Evolutionary conservation across 2,113 vertebrate species (phyloP).

Genomic region (Tachuris rubrigastra): DNA sequence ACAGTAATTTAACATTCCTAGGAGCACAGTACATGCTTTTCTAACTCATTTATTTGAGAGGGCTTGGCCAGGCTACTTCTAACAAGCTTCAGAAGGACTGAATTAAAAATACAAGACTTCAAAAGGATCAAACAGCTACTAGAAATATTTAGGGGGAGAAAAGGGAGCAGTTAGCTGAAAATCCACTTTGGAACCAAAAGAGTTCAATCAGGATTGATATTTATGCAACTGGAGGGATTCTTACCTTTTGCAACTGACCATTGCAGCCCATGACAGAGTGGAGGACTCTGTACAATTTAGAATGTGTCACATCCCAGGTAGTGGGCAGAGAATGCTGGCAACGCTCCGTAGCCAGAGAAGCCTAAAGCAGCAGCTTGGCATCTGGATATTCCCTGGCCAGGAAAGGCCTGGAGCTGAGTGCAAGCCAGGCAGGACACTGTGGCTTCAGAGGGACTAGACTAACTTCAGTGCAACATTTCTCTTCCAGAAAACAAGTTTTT

Average conservation of each 20-base stretch:
- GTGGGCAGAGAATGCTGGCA: not conserved
- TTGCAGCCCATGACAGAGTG: not conserved
- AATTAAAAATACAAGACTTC: not conserved
- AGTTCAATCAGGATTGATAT: not conserved
- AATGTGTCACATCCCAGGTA: too few species aligned
- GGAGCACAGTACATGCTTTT: constrained; percentile 34
- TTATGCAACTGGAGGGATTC: not conserved
- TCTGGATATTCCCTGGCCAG: not conserved
- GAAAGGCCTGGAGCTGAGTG: not conserved
- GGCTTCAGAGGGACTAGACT: not conserved
- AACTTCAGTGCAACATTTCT: not conserved
- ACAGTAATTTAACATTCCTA: constrained; percentile 10
- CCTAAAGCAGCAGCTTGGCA: not conserved
- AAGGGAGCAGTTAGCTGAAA: not conserved
- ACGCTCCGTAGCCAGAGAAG: not conserved
- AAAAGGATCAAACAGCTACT: not conserved
- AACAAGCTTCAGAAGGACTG: not conserved
- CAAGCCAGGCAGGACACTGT: not conserved
- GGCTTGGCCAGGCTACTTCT: not conserved
- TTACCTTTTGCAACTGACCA: not conserved
- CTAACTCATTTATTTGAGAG: constrained; percentile 32
- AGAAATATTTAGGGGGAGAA: not conserved
- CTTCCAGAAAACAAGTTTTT: not conserved
- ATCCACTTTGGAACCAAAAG: not conserved
- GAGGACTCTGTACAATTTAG: not conserved